phyloP scores from a whole-genome alignment of 2,113 vertebrate genomes.

The Clarias macrocephalus region DNA sequence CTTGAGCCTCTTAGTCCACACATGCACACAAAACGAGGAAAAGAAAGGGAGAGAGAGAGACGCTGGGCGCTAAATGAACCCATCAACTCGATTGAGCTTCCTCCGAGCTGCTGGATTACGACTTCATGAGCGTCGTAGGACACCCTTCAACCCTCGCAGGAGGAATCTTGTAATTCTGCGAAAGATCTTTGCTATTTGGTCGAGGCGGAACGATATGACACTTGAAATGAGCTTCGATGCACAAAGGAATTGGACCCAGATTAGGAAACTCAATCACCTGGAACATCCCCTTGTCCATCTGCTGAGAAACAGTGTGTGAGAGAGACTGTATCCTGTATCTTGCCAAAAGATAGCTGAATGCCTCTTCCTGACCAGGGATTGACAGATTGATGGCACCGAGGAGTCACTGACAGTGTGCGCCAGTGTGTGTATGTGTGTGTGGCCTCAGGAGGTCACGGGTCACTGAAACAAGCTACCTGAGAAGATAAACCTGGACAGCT shows the following conservation, averaged over 20 bases:
- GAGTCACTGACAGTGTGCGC: conserved; percentile 40
- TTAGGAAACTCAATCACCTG: conserved; percentile 57
- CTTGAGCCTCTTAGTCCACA: conserved; percentile 13
- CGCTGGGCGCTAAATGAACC: conserved; percentile 20
- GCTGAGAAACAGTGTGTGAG: conserved; percentile 4
- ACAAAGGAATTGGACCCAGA: conserved; percentile 47
- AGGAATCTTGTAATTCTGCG: conserved; percentile 40
- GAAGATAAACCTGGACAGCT: conserved; percentile 49
- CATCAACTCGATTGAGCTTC: conserved; percentile 46
- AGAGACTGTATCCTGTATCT: conserved; percentile 38
- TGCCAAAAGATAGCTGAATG: conserved; percentile 45
- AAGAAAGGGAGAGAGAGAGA: background rate
- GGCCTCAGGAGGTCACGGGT: conserved; percentile 46
- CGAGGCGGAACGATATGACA: conserved; percentile 50
- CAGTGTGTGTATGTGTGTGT: background rate
- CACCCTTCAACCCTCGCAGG: background rate
- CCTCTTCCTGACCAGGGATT: conserved; percentile 46
- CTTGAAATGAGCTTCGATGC: conserved; percentile 49
- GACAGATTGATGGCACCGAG: conserved; percentile 54
- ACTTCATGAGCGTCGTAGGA: conserved; percentile 20
- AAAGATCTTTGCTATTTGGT: conserved; percentile 24
- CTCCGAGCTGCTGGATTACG: conserved; percentile 43
- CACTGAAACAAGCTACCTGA: conserved; percentile 49
- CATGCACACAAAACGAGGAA: background rate
- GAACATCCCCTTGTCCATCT: conserved; percentile 43